phyloP scores from a whole-genome alignment of 2,113 vertebrate genomes.

The Macrotis lagotis region DNA sequence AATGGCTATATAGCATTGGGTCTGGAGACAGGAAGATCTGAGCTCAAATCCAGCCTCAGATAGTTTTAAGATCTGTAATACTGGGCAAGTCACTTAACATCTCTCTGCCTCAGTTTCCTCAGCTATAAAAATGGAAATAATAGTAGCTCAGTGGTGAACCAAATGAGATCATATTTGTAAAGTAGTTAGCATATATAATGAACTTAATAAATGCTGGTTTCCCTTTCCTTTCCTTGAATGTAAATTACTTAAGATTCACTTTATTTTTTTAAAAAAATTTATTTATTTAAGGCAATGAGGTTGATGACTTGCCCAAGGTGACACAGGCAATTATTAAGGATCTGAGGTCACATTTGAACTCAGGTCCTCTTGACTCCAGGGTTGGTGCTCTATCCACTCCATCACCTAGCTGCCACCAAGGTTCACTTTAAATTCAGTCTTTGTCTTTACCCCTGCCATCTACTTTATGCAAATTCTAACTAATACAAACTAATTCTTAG shows the following conservation, averaged over 20 bases:
- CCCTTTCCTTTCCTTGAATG: not conserved
- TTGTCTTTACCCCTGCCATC: too few relatives aligned
- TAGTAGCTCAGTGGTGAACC: not conserved
- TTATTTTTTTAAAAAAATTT: too few relatives aligned
- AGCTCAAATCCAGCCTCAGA: not conserved
- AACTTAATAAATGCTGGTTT: not conserved
- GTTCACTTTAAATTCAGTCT: not conserved
- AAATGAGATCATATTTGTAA: not conserved
- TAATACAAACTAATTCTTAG: not conserved
- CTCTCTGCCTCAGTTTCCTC: not conserved
- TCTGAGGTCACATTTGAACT: too few relatives aligned
- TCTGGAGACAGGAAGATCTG: not conserved
- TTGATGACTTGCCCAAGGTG: too few relatives aligned
- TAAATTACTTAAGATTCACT: not conserved
- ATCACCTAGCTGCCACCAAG: too few relatives aligned
- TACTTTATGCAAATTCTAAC: not conserved
- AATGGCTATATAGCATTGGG: not conserved
- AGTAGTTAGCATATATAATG: not conserved
- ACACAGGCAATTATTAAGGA: too few relatives aligned
- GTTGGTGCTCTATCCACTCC: too few relatives aligned
- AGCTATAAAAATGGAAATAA: not conserved
- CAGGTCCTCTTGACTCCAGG: too few relatives aligned
- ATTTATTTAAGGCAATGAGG: too few relatives aligned
- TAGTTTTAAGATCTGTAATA: not conserved
- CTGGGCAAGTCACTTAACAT: not conserved